Conservation (phyloP, 2,797 vertebrate genomes). For the Trematomus bernacchii region DNA sequence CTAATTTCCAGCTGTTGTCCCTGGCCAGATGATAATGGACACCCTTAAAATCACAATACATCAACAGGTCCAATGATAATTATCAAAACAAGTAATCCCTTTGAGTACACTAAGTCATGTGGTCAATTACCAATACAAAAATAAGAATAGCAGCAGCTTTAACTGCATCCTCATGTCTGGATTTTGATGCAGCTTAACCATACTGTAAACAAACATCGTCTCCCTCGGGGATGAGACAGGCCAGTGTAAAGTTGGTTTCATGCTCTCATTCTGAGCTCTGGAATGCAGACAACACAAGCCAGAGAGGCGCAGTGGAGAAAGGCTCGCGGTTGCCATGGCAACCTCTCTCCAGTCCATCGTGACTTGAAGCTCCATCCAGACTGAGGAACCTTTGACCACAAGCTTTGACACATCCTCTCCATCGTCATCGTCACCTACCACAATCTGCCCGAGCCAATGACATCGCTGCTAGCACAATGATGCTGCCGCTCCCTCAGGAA, state of each 20-base stretch:
- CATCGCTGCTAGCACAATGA: not conserved
- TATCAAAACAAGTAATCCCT: not conserved
- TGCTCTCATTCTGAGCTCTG: slow-evolving; percentile 52
- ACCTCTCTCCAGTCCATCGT: slow-evolving; percentile 67
- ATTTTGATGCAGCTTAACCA: not conserved
- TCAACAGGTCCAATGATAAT: not conserved
- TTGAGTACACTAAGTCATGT: not conserved
- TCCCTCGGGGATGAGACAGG: slow-evolving; percentile 6
- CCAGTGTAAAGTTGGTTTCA: slow-evolving; percentile 54
- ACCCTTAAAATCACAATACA: no score
- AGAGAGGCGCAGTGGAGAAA: slow-evolving; percentile 57
- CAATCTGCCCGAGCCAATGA: slow-evolving; percentile 15
- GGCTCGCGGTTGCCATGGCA: slow-evolving; percentile 75
- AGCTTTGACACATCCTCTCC: slow-evolving; percentile 34
- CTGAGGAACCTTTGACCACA: slow-evolving; percentile 57
- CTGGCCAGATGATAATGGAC: no score
- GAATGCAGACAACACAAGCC: slow-evolving; percentile 62
- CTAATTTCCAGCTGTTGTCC: no score
- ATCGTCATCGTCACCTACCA: not conserved
- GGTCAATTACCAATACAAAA: not conserved
- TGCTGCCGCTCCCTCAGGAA: not conserved
- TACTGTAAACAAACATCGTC: not conserved
- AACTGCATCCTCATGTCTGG: not conserved
- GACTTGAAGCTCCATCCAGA: slow-evolving; percentile 71
- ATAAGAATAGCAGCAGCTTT: not conserved